Base-by-base conservation (phyloP, 2,888 invertebrate species). In the Rhopalosiphum nymphaeae region DNA sequence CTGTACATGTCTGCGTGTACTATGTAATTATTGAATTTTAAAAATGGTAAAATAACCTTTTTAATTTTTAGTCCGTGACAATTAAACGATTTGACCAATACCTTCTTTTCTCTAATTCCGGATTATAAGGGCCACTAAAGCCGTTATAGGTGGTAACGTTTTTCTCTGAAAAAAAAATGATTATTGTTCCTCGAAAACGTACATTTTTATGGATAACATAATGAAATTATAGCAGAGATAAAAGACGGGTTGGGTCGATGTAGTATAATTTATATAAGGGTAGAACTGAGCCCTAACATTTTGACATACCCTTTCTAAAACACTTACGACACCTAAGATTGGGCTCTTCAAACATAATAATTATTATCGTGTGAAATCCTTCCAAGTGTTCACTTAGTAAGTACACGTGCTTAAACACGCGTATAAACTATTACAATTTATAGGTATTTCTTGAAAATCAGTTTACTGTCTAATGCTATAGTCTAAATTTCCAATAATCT, bases 261-360 rank as follows among this genome's bases (percentile, higher is more conserved):
- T 9, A 85, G 57, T 56, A 86, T 85, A 46, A 91, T 56, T 10
- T n/a, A 25, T 7, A n/a, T 3, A 3, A 4, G n/a, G 91, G 9
- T 1, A 2, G 13, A 26, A n/a, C 56, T 10, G 49, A 46, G 86
- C n/a, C 26, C 46, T 36, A 13, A 26, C 5, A 16, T 46, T 56
- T 91, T 57, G 25, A 26, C 25, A 46, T n/a, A 67, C 29, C 7
- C 25, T 13, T 29, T 53, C 26, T 44, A 46, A 85, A 25, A 85
- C 85, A 91, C 85, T 91, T 56, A 85, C 53, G 67, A 84, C 56
- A 91, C 91, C 42, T 56, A 85, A 42, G 29, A 56, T 44, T 84
- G 0, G 16, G 13, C 16, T 29, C 84, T n/a, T 10, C 29, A 13
- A 56, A 53, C 16, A 29, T 42, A 26, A 49, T 25, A 84, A 84